phyloP scores from a whole-genome alignment of 2,113 vertebrate genomes.

The Erythrocercus mccallii region DNA sequence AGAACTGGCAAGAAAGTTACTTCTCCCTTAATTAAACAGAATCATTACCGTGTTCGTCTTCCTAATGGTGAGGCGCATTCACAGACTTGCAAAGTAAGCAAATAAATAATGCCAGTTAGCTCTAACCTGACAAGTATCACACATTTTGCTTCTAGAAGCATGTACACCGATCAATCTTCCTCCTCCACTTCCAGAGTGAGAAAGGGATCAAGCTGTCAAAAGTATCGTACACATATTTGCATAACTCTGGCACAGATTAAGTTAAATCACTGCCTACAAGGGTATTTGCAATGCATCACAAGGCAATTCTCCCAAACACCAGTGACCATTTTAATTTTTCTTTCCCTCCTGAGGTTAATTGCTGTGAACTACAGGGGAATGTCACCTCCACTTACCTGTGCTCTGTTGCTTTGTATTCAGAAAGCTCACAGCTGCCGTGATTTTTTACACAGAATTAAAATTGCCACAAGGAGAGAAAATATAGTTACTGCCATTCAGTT shows the following conservation, averaged over 20 bases:
- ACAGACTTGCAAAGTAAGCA: conserved; percentile 11
- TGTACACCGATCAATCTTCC: background rate
- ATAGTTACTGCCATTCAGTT: background rate
- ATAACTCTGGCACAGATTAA: background rate
- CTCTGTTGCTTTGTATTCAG: background rate
- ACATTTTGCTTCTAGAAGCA: background rate
- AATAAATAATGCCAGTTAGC: conserved; percentile 13
- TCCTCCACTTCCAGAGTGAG: background rate
- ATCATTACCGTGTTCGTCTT: conserved; percentile 2
- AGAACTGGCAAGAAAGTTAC: conserved; percentile 21
- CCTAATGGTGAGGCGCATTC: background rate
- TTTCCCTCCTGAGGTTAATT: background rate
- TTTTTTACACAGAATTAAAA: background rate
- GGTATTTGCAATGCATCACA: background rate
- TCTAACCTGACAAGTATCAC: conserved; percentile 1
- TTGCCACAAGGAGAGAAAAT: background rate
- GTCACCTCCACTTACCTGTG: background rate
- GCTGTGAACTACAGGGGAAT: background rate
- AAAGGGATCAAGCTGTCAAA: background rate
- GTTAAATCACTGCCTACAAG: background rate
- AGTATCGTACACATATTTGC: background rate
- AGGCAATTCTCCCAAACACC: background rate
- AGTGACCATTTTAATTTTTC: background rate
- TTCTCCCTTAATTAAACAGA: conserved; percentile 29
- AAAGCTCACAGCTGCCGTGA: background rate